Evolutionary conservation across 2,888 invertebrate genomes (phyloP), one percentile per base, ranked within the genome.

Genomic region (Ophraella communa): DNA sequence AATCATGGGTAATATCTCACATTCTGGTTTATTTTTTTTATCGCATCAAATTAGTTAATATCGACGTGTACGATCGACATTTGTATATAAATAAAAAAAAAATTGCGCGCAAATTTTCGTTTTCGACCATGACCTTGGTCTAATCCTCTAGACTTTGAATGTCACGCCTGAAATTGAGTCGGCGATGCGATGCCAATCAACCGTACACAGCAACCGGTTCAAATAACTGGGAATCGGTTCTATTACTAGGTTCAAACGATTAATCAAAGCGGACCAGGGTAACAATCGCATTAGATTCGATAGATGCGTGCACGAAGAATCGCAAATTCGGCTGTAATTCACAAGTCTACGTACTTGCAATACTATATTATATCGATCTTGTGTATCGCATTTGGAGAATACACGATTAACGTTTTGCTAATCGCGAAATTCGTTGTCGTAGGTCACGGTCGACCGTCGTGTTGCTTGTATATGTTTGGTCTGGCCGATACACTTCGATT

Each of bases 391-490:
- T 35, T 39, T 45, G 47, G 39, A 21, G 24, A 44, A 35, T 53
- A 49, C 52, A 62, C 65, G 74, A 76, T 76, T 76, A 75, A 69
- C 64, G 73, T 76, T 75, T 66, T 47, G 66, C 60, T 59, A 62
- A 49, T 69, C 69, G 71, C 70, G 72, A 74, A 73, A 71, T 74
- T 70, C 30, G 76, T 78, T 78, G 73, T 69, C 77, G 73, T 78
- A 78, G 78, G 78, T 78, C 77, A 76, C 75, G 77, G 76, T 66
- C 71, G 44, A 27, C 24, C 35, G 27, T 24, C 49, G 27, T 17
- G 27, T 27, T 27, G 49, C 27, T 27, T 51, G 49, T 49, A 10
- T 30, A 11, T n/a, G 27, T 51, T 24, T 51, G 54, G 62, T 62
- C 55, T 58, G 63, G 63, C 45, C 30, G 61, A 44, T 49, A 49